These are phyloP conservation scores for Gila robusta DNA, from an alignment of 2,797 vertebrate genomes.

Conservation along the genomic window DNA sequence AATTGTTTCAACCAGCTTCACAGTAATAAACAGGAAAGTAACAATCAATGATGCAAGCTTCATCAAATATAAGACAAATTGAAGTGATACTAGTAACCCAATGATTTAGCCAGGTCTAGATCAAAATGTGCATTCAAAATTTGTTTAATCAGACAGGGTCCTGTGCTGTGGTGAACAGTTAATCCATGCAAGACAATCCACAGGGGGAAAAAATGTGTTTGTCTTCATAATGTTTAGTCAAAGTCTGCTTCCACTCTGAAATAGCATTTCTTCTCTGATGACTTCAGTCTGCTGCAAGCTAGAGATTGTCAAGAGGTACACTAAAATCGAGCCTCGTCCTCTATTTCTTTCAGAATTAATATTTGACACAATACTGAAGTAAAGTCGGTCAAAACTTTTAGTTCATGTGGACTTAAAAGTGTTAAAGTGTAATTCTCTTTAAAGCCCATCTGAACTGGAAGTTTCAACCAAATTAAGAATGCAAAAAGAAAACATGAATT, in stretches of 20 bases:
- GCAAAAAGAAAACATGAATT: neutral
- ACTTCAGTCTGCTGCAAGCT: neutral
- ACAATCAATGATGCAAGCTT: neutral
- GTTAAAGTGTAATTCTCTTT: neutral
- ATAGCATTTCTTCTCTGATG: neutral
- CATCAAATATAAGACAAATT: neutral
- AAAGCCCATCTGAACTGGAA: neutral
- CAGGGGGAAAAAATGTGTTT: neutral
- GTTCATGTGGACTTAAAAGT: neutral
- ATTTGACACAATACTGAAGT: neutral
- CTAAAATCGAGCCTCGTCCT: neutral
- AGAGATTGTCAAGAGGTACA: neutral
- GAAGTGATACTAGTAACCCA: neutral
- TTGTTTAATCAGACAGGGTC: neutral
- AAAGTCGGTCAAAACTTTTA: neutral
- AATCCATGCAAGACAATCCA: neutral
- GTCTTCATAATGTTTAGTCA: neutral
- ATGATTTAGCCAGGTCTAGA: neutral
- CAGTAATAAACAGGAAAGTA: neutral
- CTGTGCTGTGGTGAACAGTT: neutral
- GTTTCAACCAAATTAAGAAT: neutral
- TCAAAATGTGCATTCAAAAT: neutral
- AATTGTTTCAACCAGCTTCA: neutral
- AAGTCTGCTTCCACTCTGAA: neutral
- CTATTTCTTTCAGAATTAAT: conserved; percentile 1